A percentile compares a stretch with the other conserved stretches of the same genome.
Evolutionary conservation across 1,140 invertebrate genomes (phyloP).

Genomic region (Drepana arcuata): DNA sequence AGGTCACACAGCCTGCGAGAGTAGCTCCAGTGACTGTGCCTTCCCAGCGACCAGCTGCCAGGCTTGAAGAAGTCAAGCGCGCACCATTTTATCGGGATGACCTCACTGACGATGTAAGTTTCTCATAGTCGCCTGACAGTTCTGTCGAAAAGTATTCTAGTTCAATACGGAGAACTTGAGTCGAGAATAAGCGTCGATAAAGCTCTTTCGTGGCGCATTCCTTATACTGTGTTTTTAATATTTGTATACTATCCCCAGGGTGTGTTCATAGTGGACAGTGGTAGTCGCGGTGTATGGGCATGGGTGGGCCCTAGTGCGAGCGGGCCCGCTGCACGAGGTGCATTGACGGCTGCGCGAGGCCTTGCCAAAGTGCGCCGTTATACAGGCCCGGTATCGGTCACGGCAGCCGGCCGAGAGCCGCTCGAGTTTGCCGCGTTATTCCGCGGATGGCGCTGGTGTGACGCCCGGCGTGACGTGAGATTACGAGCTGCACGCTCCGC

Average conservation of each 20-base stretch:
- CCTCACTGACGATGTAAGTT: slow-evolving; percentile 80
- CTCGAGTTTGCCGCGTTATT: slow-evolving; percentile 90
- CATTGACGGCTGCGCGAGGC: slow-evolving; percentile 82
- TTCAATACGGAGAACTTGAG: too few relatives aligned
- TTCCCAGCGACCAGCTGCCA: slow-evolving; percentile 87
- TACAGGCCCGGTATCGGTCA: slow-evolving; percentile 81
- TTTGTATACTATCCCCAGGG: too few relatives aligned
- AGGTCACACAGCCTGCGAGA: slow-evolving; percentile 53
- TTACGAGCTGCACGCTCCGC: slow-evolving; percentile 71
- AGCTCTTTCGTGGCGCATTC: too few relatives aligned
- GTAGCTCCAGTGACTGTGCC: slow-evolving; percentile 81
- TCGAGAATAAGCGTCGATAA: too few relatives aligned
- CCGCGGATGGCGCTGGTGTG: slow-evolving; percentile 77
- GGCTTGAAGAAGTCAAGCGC: slow-evolving; percentile 89
- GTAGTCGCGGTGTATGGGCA: slow-evolving; percentile 90
- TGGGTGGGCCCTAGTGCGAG: slow-evolving; percentile 91
- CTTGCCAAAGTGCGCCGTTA: slow-evolving; percentile 93
- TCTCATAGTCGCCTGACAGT: too few relatives aligned
- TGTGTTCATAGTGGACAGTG: slow-evolving; percentile 90
- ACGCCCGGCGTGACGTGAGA: slow-evolving; percentile 37
- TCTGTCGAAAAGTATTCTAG: too few relatives aligned
- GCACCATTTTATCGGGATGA: slow-evolving; percentile 87
- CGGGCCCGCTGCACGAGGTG: slow-evolving; percentile 90
- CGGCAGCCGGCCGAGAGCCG: slow-evolving; percentile 87
- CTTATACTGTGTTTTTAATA: too few relatives aligned